Conservation (phyloP, 2,797 vertebrate species). For the Sorex maritimensis region DNA sequence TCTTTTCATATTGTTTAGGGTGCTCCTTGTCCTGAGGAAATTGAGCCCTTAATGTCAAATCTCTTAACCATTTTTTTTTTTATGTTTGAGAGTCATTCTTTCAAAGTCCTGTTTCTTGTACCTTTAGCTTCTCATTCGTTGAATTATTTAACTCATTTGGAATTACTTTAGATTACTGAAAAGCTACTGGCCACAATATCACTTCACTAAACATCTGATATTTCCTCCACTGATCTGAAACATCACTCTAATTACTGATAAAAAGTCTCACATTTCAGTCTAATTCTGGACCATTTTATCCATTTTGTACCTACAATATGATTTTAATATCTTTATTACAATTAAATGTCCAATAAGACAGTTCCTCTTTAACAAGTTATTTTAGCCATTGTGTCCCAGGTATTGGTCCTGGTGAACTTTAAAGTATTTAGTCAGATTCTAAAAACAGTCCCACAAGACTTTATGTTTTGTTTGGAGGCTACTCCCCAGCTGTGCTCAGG, state of each 20-base stretch:
- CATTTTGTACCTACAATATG: background rate
- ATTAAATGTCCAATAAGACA: background rate
- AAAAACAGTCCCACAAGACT: background rate
- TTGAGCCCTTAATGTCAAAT: background rate
- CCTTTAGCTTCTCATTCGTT: background rate
- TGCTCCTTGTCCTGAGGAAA: conserved; percentile 15
- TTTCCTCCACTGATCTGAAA: background rate
- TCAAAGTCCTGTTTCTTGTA: background rate
- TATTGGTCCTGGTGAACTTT: background rate
- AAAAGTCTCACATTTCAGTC: conserved; percentile 29
- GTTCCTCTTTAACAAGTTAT: background rate
- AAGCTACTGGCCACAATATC: background rate
- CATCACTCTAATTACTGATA: background rate
- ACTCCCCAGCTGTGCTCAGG: too few species aligned
- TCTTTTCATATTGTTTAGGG: background rate
- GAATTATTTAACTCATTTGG: background rate
- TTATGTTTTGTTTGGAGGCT: too few species aligned
- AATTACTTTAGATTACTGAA: background rate
- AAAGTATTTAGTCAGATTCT: conserved; percentile 27
- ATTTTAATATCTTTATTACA: conserved; percentile 14
- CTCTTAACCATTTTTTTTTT: conserved; percentile 5
- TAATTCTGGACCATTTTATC: background rate
- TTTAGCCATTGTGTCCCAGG: background rate
- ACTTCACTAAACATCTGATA: background rate
- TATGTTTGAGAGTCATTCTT: background rate